phyloP scores from a whole-genome alignment of 2,888 invertebrate genomes.

The Adelognathus sp. region DNA sequence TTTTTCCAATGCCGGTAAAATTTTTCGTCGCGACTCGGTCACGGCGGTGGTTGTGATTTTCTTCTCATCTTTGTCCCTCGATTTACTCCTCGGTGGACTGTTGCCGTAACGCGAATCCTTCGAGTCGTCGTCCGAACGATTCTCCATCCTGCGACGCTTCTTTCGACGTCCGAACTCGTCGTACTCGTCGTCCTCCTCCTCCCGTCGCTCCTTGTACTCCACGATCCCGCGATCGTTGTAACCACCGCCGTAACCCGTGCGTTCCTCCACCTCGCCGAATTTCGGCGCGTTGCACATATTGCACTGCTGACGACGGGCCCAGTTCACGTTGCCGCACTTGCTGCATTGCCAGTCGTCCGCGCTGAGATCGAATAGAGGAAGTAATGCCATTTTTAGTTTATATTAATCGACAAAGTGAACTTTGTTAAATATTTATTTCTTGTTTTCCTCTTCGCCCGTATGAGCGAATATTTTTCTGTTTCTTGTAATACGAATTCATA shows the following conservation, averaged over 20 bases:
- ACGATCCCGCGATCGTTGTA: slow-evolving; percentile 98
- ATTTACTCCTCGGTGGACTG: slow-evolving; percentile 73
- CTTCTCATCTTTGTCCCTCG: slow-evolving; percentile 69
- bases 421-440: too few relatives aligned
- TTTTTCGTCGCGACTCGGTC: slow-evolving; percentile 57
- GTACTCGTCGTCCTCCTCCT: slow-evolving; percentile 96
- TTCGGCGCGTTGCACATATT: slow-evolving; percentile 99
- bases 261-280: slow-evolving; percentile 94
- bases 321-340: slow-evolving; percentile 99
- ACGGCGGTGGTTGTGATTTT: slow-evolving; percentile 59
- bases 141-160: slow-evolving; percentile 84
- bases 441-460: too few relatives aligned
- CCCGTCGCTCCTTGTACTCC: slow-evolving; percentile 94
- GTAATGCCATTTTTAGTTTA: too few relatives aligned
- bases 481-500: too few relatives aligned
- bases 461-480: too few relatives aligned
- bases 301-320: slow-evolving; percentile 97
- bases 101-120: slow-evolving; percentile 76
- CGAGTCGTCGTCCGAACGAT: slow-evolving; percentile 79
- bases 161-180: slow-evolving; percentile 92
- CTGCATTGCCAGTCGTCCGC: slow-evolving; percentile 99
- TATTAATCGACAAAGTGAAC: too few relatives aligned
- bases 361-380: slow-evolving; percentile 85
- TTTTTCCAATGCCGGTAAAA: slow-evolving; percentile 64
- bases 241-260: slow-evolving; percentile 92